Percentiles rank a stretch among this genome's conserved stretches.
Conservation (phyloP, 1,140 invertebrate species). For the Ceratosolen fusciceps region DNA sequence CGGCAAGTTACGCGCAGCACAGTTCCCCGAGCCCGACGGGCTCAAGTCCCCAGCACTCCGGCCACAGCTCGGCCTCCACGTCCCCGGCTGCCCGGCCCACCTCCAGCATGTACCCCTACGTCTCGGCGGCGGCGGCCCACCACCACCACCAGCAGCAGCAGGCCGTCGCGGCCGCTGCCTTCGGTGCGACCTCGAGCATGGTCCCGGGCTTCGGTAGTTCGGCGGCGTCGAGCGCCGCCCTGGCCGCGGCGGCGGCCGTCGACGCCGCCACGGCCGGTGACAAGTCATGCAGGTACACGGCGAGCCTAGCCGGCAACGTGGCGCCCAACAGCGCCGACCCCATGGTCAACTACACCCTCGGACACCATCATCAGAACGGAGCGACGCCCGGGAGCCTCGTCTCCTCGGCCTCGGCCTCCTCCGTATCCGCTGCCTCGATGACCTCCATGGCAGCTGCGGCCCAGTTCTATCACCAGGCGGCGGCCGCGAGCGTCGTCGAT, state of each 20-base stretch:
- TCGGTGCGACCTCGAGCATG: slow-evolving; percentile 78
- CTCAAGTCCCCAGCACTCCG: slow-evolving; percentile 69
- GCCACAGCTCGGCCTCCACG: slow-evolving; percentile 70
- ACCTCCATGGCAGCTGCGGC: slow-evolving; percentile 86
- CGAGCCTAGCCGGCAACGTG: slow-evolving; percentile 76
- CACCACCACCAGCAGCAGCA: slow-evolving; percentile 81
- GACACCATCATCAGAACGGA: slow-evolving; percentile 83
- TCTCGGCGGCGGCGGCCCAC: slow-evolving; percentile 78
- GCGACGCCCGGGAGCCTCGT: slow-evolving; percentile 74
- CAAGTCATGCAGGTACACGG: slow-evolving; percentile 85
- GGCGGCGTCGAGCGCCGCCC: slow-evolving; percentile 71
- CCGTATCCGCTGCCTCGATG: slow-evolving; percentile 77
- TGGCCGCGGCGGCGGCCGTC: slow-evolving; percentile 76
- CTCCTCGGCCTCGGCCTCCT: slow-evolving; percentile 71
- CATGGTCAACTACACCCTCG: slow-evolving; percentile 85
- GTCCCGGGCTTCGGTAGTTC: slow-evolving; percentile 77
- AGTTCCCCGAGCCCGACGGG: slow-evolving; percentile 69
- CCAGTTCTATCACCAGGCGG: slow-evolving; percentile 87
- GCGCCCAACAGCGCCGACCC: slow-evolving; percentile 76
- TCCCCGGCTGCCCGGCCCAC: slow-evolving; percentile 75
- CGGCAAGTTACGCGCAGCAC: slow-evolving; percentile 63
- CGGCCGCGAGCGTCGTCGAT: slow-evolving; percentile 77
- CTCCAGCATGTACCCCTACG: slow-evolving; percentile 79
- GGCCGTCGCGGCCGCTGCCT: slow-evolving; percentile 78
- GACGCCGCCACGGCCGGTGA: slow-evolving; percentile 75